Evolutionary conservation across 2,888 invertebrate species (phyloP).

Genomic region (Chydorus sphaericus): DNA sequence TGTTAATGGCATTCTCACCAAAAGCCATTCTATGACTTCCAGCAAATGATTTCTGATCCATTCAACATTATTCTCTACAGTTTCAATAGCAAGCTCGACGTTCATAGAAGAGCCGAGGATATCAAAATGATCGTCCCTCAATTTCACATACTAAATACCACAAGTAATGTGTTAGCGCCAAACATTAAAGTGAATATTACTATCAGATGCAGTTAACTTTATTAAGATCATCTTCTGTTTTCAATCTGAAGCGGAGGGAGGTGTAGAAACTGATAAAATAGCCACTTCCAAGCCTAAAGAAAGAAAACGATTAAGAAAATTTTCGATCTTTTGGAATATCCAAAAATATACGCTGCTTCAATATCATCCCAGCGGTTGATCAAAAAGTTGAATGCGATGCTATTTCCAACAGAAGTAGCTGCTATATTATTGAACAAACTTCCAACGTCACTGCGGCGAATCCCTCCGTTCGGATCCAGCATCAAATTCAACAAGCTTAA

Average conservation of each 20-base stretch:
- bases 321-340: no score
- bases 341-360: conserved; percentile 43
- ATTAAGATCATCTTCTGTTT: neutral
- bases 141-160: conserved; percentile 46
- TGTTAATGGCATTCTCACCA: no score
- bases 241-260: neutral
- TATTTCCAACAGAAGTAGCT: conserved; percentile 58
- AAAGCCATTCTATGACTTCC: conserved; percentile 58
- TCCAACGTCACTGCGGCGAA: conserved; percentile 24
- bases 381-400: conserved; percentile 61
- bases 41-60: conserved; percentile 68
- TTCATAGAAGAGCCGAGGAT: conserved; percentile 56
- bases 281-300: neutral
- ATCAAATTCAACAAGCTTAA: conserved; percentile 25
- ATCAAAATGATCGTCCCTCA: conserved; percentile 44
- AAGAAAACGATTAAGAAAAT: neutral
- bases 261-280: neutral
- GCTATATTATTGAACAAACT: conserved; percentile 68
- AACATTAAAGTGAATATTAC: neutral
- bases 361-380: conserved; percentile 58
- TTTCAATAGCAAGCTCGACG: conserved; percentile 64
- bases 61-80: conserved; percentile 60
- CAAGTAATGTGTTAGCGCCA: neutral
- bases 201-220: neutral
- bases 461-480: neutral